These are phyloP conservation scores for Procapra przewalskii DNA, from an alignment of 2,113 vertebrate genomes.

Conservation along the genomic window DNA sequence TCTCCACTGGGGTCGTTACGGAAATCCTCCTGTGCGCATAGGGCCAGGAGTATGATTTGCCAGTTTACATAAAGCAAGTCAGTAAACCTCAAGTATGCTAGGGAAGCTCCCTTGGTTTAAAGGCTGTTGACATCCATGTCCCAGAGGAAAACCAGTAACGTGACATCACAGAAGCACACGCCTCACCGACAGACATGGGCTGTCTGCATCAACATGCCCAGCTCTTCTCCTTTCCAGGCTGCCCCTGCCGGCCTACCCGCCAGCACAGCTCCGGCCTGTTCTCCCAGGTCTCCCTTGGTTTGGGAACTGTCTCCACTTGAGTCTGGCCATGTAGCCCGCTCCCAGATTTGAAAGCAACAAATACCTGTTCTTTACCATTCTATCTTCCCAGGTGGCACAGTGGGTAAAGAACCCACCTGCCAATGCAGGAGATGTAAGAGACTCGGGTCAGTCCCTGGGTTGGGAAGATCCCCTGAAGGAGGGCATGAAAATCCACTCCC, in stretches of 20 bases:
- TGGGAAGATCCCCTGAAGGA: neutral
- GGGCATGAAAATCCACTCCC: neutral
- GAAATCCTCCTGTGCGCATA: neutral
- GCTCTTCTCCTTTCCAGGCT: rapidly evolving
- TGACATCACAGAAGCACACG: neutral
- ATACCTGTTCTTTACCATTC: neutral
- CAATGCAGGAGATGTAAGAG: neutral
- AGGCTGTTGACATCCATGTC: neutral
- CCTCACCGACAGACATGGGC: rapidly evolving
- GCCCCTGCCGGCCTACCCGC: rapidly evolving
- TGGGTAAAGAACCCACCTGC: neutral
- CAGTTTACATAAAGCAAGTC: neutral
- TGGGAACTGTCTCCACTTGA: neutral
- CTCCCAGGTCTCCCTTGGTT: neutral
- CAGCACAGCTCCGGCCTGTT: neutral
- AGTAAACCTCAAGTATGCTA: neutral
- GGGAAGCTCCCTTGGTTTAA: neutral
- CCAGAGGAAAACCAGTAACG: neutral
- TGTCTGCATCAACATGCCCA: rapidly evolving
- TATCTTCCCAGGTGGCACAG: neutral
- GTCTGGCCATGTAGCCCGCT: neutral
- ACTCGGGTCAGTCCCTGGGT: neutral
- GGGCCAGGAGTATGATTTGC: neutral
- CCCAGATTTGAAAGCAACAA: neutral
- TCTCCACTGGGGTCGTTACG: neutral